A percentile compares a stretch with the other conserved stretches of the same genome.
phyloP scores from a whole-genome alignment of 1,140 invertebrate genomes.

The Amphibalanus amphitrite region DNA sequence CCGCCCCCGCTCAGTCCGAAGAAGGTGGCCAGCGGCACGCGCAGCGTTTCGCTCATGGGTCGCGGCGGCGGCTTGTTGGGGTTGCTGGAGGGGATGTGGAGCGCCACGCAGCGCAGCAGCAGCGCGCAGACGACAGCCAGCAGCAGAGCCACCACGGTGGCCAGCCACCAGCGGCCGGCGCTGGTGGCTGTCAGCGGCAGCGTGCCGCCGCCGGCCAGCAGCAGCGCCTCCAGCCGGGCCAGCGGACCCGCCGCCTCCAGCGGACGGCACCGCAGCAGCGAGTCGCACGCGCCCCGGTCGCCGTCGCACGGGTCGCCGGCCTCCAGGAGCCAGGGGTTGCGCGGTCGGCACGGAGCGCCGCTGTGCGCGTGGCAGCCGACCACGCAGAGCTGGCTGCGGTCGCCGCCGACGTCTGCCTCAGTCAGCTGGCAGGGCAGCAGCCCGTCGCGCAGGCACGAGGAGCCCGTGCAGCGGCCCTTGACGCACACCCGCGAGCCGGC shows the following conservation, averaged over 20 bases:
- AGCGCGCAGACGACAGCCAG: no score
- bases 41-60: no score
- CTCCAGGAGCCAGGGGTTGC: constrained; percentile 78
- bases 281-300: constrained; percentile 97
- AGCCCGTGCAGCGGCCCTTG: constrained; percentile 86
- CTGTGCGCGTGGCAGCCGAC: constrained; percentile 73
- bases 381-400: constrained; percentile 68
- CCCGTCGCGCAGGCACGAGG: constrained; percentile 79
- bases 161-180: no score
- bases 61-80: no score
- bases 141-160: no score
- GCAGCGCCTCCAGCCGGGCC: constrained; percentile 65
- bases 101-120: no score
- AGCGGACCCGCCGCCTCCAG: constrained; percentile 51
- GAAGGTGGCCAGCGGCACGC: no score
- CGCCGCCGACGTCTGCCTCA: constrained; percentile 40
- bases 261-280: constrained; percentile 90
- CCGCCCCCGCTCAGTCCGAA: no score
- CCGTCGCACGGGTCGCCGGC: constrained; percentile 92
- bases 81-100: no score
- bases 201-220: constrained; percentile 50
- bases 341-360: constrained; percentile 52
- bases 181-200: no score
- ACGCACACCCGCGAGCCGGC: constrained; percentile 87
- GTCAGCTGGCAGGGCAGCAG: constrained; percentile 85